These are phyloP conservation scores for Myathropa florea DNA, from an alignment of 2,888 invertebrate species.

Conservation along the genomic window DNA sequence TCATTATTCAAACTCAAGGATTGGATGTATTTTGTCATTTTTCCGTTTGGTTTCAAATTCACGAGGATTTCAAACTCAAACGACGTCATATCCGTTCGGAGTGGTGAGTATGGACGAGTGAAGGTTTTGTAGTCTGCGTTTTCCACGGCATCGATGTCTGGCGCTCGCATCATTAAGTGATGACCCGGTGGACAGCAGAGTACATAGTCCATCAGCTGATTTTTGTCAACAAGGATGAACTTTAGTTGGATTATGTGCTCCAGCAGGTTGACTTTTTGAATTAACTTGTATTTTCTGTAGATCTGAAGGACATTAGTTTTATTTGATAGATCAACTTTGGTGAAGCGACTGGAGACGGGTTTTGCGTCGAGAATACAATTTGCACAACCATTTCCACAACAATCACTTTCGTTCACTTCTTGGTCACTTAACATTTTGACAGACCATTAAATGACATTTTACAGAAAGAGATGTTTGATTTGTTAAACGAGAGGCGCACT, in stretches of 20 bases:
- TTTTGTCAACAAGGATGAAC: constrained; percentile 71
- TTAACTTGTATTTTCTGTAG: constrained; percentile 62
- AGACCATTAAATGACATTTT: not conserved
- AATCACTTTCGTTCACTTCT: constrained; percentile 74
- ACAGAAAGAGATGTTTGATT: constrained; percentile 6
- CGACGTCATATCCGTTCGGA: constrained; percentile 74
- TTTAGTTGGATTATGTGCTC: constrained; percentile 74
- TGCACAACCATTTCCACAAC: constrained; percentile 79
- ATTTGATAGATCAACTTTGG: constrained; percentile 66
- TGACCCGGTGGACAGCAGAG: constrained; percentile 76
- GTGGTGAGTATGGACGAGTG: constrained; percentile 79
- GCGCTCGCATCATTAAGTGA: constrained; percentile 72
- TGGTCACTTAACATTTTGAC: constrained; percentile 29
- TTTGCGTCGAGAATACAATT: constrained; percentile 78
- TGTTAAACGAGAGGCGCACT: not conserved
- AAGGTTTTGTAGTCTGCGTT: constrained; percentile 42
- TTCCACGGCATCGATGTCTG: not conserved
- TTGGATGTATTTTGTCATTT: constrained; percentile 83
- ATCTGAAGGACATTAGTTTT: constrained; percentile 54
- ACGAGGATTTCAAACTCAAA: constrained; percentile 84
- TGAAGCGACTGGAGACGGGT: constrained; percentile 70
- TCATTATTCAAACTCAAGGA: constrained; percentile 81
- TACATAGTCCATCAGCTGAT: constrained; percentile 68
- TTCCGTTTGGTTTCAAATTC: constrained; percentile 83
- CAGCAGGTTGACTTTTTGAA: constrained; percentile 18